Conservation (phyloP, 2,888 invertebrate species). For the Himalopsyche kuldschensis region DNA sequence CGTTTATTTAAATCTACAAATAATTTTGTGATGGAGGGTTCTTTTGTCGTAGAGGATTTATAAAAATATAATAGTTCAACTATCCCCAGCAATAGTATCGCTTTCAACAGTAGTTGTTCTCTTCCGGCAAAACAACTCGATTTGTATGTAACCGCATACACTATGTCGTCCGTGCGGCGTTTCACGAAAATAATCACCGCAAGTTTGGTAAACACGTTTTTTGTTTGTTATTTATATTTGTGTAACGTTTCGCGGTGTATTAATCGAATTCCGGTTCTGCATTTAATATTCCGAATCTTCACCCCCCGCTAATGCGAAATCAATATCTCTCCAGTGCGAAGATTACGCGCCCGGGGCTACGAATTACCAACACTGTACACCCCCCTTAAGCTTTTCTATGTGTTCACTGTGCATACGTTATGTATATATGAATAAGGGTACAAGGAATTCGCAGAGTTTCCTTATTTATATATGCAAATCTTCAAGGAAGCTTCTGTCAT, state of each 20-base stretch:
- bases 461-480: not conserved
- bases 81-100: not conserved
- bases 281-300: slow-evolving; percentile 7
- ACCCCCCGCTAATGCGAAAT: slow-evolving; percentile 22
- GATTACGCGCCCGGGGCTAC: slow-evolving; percentile 14
- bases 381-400: not conserved
- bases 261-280: not conserved
- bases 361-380: not conserved
- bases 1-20: too few species aligned
- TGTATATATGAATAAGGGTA: not conserved
- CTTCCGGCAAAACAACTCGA: not conserved
- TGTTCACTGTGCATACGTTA: not conserved
- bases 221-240: not conserved
- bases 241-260: not conserved
- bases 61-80: too few species aligned
- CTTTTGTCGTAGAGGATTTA: too few species aligned
- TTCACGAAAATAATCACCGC: not conserved
- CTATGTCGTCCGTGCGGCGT: not conserved
- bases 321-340: slow-evolving; percentile 20
- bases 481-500: not conserved
- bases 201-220: not conserved
- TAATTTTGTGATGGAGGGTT: too few species aligned
- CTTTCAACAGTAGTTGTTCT: not conserved
- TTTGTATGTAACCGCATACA: not conserved
- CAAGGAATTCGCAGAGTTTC: not conserved